Evolutionary conservation across 2,888 invertebrate species (phyloP).

Genomic region (Antheraea yamamai): DNA sequence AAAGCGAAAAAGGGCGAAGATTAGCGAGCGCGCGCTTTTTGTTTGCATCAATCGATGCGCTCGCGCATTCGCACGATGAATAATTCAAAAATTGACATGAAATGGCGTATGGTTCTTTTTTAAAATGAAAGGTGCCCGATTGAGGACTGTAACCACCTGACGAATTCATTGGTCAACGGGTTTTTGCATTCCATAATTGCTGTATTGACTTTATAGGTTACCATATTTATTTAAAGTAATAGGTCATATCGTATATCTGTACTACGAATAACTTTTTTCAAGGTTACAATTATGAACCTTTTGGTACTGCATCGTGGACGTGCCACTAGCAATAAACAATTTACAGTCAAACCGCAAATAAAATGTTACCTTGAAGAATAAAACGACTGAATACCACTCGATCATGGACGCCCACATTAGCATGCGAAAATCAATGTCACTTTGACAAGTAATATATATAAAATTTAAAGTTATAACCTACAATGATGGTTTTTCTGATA

Average conservation of each 20-base stretch:
- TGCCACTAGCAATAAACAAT: conserved; percentile 54
- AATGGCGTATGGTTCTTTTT: conserved; percentile 82
- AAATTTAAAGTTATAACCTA: conserved; percentile 3
- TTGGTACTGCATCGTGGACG: conserved; percentile 12
- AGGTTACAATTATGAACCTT: conserved; percentile 18
- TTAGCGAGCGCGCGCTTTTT: conserved; percentile 80
- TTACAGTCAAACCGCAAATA: conserved; percentile 75
- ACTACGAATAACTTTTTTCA: conserved; percentile 4
- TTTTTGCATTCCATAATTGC: conserved; percentile 77
- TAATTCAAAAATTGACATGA: conserved; percentile 83
- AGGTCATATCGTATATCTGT: neutral
- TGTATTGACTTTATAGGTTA: conserved; percentile 68
- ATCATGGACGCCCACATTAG: conserved; percentile 21
- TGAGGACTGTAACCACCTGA: conserved; percentile 82
- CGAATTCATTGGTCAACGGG: conserved; percentile 81
- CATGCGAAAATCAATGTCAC: conserved; percentile 20
- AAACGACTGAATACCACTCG: conserved; percentile 30
- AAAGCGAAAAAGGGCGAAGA: conserved; percentile 76
- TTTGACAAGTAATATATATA: conserved; percentile 10
- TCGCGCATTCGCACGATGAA: conserved; percentile 81
- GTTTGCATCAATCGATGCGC: conserved; percentile 82
- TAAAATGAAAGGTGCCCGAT: conserved; percentile 82
- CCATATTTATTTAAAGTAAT: conserved; percentile 39
- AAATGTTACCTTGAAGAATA: conserved; percentile 54
- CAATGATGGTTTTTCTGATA: neutral